Percentiles rank a stretch among this genome's conserved stretches.
Conservation (phyloP, 2,888 invertebrate genomes). For the Chloromyia formosa region DNA sequence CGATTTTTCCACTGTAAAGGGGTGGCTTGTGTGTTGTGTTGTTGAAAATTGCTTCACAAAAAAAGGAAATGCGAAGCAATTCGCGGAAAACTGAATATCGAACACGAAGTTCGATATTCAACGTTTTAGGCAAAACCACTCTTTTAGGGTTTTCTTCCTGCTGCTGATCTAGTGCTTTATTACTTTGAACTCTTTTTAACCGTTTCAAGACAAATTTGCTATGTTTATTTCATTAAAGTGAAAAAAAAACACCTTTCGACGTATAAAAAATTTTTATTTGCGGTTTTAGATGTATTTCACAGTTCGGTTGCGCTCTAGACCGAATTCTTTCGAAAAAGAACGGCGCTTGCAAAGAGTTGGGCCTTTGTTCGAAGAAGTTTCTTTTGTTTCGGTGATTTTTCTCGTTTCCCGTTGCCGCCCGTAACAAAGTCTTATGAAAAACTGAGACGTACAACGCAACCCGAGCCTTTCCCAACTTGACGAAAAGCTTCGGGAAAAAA, state of each 20-base stretch:
- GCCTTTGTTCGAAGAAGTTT: slow-evolving; percentile 16
- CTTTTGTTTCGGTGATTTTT: slow-evolving; percentile 9
- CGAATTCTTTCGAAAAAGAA: slow-evolving; percentile 35
- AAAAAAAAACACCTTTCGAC: slow-evolving; percentile 6
- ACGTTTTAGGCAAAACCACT: slow-evolving; percentile 22
- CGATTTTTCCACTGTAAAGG: slow-evolving; percentile 35
- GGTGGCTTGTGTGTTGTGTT: slow-evolving; percentile 18
- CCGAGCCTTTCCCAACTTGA: slow-evolving; percentile 33
- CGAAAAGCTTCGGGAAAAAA: slow-evolving; percentile 8
- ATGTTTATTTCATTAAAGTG: too few species aligned
- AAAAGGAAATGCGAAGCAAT: slow-evolving; percentile 15
- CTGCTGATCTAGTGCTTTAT: background rate
- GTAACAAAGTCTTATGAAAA: slow-evolving; percentile 32
- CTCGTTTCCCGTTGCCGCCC: slow-evolving; percentile 21
- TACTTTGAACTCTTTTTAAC: slow-evolving; percentile 15
- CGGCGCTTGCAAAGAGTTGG: slow-evolving; percentile 8
- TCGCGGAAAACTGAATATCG: slow-evolving; percentile 35
- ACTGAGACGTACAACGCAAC: slow-evolving; percentile 22
- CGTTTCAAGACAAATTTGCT: too few species aligned
- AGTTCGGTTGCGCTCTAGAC: slow-evolving; percentile 17
- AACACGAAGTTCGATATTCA: slow-evolving; percentile 36
- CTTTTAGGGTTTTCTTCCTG: slow-evolving; percentile 8
- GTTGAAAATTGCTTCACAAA: slow-evolving; percentile 15
- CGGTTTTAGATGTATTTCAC: background rate
- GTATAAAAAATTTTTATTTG: slow-evolving; percentile 1